A percentile compares a stretch with the other conserved stretches of the same genome.
These are phyloP conservation scores for Leptinotarsa haldemani DNA, from an alignment of 2,888 invertebrate genomes.

Conservation along the genomic window DNA sequence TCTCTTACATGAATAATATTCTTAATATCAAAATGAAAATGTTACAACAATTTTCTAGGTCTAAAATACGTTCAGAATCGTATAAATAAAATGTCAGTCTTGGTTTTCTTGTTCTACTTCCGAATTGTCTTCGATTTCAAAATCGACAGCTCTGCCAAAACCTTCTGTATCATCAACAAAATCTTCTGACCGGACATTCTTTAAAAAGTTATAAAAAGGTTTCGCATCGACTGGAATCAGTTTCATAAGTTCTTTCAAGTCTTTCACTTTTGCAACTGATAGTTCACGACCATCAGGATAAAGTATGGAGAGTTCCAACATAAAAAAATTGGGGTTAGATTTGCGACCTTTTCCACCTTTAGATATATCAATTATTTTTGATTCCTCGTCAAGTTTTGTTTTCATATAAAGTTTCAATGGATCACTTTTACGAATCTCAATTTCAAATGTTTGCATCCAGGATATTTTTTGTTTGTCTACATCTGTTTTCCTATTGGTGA, in stretches of 20 bases:
- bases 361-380: not conserved
- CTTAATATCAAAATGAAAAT: not conserved
- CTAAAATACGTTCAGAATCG: not conserved
- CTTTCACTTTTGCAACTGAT: constrained; percentile 10
- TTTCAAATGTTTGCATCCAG: constrained; percentile 38
- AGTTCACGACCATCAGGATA: constrained; percentile 17
- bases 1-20: not conserved
- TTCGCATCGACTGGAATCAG: constrained; percentile 23
- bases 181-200: constrained; percentile 15
- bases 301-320: not conserved
- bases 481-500: constrained; percentile 29
- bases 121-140: constrained; percentile 24
- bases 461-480: constrained; percentile 34
- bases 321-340: not conserved
- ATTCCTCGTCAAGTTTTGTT: not conserved
- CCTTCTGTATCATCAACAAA: constrained; percentile 29
- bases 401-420: constrained; percentile 23
- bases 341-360: constrained; percentile 12
- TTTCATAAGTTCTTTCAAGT: constrained; percentile 19
- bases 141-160: constrained; percentile 24
- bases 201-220: constrained; percentile 27
- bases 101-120: constrained; percentile 1
- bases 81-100: not conserved
- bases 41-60: not conserved
- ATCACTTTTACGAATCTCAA: constrained; percentile 34